Percentiles rank a stretch among this genome's conserved stretches.
These are phyloP conservation scores for Pagrus major DNA, from an alignment of 2,113 vertebrate species.

Conservation along the genomic window DNA sequence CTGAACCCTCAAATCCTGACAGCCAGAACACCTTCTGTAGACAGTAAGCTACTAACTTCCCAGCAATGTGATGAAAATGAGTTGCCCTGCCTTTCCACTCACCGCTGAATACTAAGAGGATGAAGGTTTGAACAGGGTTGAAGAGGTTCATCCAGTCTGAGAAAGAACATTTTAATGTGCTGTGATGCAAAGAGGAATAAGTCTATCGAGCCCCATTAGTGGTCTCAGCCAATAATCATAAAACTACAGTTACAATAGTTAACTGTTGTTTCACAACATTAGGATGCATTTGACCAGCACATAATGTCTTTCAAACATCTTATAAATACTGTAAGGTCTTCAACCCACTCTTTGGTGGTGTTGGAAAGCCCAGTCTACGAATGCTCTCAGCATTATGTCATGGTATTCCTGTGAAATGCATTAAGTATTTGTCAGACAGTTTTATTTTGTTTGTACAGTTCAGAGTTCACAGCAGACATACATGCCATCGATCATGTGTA, in stretches of 20 bases:
- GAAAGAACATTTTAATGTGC: constrained; percentile 15
- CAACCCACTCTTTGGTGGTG: background rate
- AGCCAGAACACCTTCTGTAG: constrained; percentile 11
- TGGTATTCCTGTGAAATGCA: constrained; percentile 22
- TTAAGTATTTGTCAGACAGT: constrained; percentile 24
- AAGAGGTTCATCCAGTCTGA: constrained; percentile 36
- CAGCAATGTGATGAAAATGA: constrained; percentile 19
- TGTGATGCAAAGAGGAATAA: constrained; percentile 27
- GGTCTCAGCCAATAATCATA: constrained; percentile 52
- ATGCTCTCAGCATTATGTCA: constrained; percentile 26
- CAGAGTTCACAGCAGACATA: constrained; percentile 75
- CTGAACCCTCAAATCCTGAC: constrained; percentile 1
- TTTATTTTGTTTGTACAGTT: constrained; percentile 35
- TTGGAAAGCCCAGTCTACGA: constrained; percentile 7
- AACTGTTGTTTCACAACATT: constrained; percentile 23
- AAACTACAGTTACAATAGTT: constrained; percentile 34
- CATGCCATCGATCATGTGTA: constrained; percentile 76
- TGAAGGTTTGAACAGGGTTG: constrained; percentile 23
- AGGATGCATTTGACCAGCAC: constrained; percentile 9
- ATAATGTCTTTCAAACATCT: constrained; percentile 10
- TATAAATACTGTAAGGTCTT: background rate
- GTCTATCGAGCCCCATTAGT: constrained; percentile 53
- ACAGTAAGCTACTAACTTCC: constrained; percentile 2
- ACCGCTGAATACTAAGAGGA: constrained; percentile 19
- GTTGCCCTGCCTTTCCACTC: background rate